Base-by-base conservation (phyloP, 2,888 invertebrate genomes). In the Rhagophthalmus giganteus region DNA sequence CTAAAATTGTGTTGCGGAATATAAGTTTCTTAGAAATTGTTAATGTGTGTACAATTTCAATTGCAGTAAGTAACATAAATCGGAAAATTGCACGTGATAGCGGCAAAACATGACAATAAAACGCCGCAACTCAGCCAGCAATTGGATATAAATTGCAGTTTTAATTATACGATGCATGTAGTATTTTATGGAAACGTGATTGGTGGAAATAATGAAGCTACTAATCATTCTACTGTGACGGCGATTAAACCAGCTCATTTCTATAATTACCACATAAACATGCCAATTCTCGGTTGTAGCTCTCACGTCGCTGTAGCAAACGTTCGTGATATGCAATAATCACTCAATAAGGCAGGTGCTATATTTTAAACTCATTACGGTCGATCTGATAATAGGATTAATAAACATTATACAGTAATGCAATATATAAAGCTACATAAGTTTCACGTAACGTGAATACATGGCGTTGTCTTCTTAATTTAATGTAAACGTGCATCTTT, bases 131-230 rank as follows among this genome's bases (percentile, higher is more conserved):
- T 35, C 41, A 48, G 25, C 40, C 48, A 24, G 51, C 51, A 63
- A 69, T 67, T 63, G 65, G 65, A 66, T 65, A 71, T 70, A 70
- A 72, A 71, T 72, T 64, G 69, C 69, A 68, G 61, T 69, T 71
- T 71, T 71, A 71, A 71, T 71, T 71, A 69, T 66, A 68, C 66
- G 64, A 63, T 67, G 66, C 70, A 64, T 65, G 68, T 66, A 65
- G 67, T 69, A 70, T 69, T 70, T 70, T 67, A 70, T 63, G 54
- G 54, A 48, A 60, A 66, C 68, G 69, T 70, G 71, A 71, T 73
- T 71, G 71, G 70, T 70, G 67, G 70, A 71, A 70, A 72, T 71
- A 72, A 73, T 73, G 71, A 73, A 72, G 73, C 71, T 65, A 73
- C 71, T 68, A 71, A 73, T 73, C 72, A 72, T 72, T 71, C 68